phyloP scores from a whole-genome alignment of 2,797 vertebrate species.

The Triplophysa yarkandensis region DNA sequence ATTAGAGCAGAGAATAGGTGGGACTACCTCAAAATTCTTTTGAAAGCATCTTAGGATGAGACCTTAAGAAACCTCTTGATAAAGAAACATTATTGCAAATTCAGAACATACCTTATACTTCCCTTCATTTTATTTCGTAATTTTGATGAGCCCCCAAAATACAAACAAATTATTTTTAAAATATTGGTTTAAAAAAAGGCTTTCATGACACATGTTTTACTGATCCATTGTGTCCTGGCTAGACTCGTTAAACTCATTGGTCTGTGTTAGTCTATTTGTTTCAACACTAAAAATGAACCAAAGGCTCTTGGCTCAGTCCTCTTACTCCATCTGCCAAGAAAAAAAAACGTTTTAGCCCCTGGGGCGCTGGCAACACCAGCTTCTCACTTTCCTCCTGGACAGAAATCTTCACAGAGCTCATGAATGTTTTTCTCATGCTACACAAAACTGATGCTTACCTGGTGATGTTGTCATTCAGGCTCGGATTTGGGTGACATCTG shows the following conservation, averaged over 20 bases:
- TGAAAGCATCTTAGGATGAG: too few species aligned
- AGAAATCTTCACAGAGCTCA: neutral
- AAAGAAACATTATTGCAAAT: too few species aligned
- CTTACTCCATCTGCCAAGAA: neutral
- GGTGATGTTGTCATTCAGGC: slow-evolving; percentile 10
- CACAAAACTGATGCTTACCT: neutral
- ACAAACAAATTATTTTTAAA: neutral
- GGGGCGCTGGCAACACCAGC: neutral
- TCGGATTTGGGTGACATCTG: neutral
- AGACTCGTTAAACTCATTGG: neutral
- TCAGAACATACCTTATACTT: too few species aligned
- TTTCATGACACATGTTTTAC: neutral
- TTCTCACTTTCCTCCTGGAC: neutral
- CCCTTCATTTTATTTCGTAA: too few species aligned
- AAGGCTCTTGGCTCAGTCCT: neutral
- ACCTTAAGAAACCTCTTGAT: too few species aligned
- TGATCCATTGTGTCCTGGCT: neutral
- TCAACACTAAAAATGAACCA: neutral
- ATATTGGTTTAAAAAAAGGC: neutral
- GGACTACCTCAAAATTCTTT: too few species aligned
- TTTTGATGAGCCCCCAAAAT: neutral
- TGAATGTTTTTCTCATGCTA: neutral
- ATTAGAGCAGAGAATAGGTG: too few species aligned
- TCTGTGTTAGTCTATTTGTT: neutral
- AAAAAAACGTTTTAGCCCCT: neutral